Evolutionary conservation across 2,888 invertebrate genomes (phyloP), one percentile per base, ranked within the genome.

Genomic region (Euphydryas editha): DNA sequence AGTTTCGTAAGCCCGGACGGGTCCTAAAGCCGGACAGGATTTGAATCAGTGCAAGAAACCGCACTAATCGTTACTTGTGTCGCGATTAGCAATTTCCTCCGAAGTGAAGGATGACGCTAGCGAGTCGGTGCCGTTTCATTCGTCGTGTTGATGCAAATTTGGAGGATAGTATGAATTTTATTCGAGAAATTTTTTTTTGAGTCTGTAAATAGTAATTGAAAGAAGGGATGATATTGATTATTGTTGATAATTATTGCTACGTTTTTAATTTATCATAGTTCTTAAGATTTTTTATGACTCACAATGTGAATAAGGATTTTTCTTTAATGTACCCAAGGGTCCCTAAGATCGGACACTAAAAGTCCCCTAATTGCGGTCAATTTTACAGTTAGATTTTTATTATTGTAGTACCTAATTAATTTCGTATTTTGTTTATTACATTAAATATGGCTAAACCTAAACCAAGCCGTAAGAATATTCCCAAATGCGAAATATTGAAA

Each of bases 141-240:
- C 44, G 44, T 44, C n/a, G n/a, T 15, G 44, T n/a, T n/a, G n/a
- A n/a, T 44, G 44, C 44, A 44, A 44, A 44, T 44, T 44, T 44
- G 8, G 39, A 39, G 39, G 39, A 11, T 39, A 39, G 39, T 39
- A 39, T 11, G 13, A 39, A 39, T 39, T 39, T 39, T 39, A 13
- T 39, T 39, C 39, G 13, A 39, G 13, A 10, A 11, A 39, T 11
- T 11, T 39, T 11, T 39, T 13, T 10, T 11, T 11, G 39, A 13
- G 39, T 39, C 39, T 39, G 39, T 39, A 39, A 39, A 39, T 13
- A 39, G 39, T 39, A 13, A 11, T 39, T 39, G 8, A 39, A 39
- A 13, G 8, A 39, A 11, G 39, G 13, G 39, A 39, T 39, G 39
- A 39, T 39, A 13, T 39, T 39, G 11, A 13, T 11, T 39, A 13